phyloP scores from a whole-genome alignment of 2,113 vertebrate species.

The Rhabdomys dilectus region DNA sequence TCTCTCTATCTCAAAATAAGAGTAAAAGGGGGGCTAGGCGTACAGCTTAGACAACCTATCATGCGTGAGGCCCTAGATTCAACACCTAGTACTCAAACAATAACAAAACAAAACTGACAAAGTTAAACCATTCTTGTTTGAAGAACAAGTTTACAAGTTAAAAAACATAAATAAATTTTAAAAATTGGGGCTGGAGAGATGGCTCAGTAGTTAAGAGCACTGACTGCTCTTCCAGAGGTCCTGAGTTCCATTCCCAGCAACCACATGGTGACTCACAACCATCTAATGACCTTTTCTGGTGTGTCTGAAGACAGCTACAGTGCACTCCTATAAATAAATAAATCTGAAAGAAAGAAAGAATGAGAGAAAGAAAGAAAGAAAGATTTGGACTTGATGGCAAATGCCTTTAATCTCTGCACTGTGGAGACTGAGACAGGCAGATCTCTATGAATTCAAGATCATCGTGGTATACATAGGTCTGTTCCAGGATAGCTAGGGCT shows the following conservation, averaged over 20 bases:
- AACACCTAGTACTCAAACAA: background rate
- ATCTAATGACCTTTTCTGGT: too few relatives aligned
- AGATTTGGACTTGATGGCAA: background rate
- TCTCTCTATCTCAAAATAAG: background rate
- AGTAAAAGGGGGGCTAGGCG: background rate
- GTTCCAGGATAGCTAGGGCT: background rate
- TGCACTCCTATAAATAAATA: too few relatives aligned
- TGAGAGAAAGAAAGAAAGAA: too few relatives aligned
- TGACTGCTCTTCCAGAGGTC: too few relatives aligned
- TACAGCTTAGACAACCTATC: background rate
- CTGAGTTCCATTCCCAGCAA: too few relatives aligned
- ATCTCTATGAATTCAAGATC: too few relatives aligned
- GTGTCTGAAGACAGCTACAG: too few relatives aligned
- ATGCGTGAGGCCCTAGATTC: background rate
- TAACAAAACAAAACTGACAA: background rate
- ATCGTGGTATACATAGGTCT: background rate
- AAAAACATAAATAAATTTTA: background rate
- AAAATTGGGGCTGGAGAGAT: too few relatives aligned
- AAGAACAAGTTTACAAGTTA: background rate
- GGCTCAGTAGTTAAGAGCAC: too few relatives aligned
- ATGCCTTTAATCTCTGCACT: background rate
- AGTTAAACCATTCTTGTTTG: background rate
- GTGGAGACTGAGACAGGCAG: background rate
- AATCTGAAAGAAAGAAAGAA: too few relatives aligned
- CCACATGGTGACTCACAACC: too few relatives aligned